phyloP scores from a whole-genome alignment of 2,113 vertebrate species.

The Tachysurus vachellii region DNA sequence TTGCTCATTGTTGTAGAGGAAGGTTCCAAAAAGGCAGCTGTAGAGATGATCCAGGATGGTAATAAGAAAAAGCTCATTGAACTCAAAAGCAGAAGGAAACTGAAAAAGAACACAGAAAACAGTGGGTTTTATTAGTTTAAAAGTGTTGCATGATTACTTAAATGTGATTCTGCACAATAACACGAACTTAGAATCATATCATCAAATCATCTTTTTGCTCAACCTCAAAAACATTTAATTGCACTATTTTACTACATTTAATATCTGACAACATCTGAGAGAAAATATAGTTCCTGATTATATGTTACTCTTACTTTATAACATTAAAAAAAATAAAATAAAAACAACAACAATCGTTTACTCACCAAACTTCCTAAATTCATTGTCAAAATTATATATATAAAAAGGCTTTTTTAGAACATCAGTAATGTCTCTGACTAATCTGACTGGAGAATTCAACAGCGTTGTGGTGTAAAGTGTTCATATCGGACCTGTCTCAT shows the following conservation, averaged over 20 bases:
- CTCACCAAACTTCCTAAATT: background rate
- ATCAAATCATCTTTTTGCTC: too few species aligned
- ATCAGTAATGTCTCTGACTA: background rate
- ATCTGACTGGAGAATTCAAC: too few species aligned
- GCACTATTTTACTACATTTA: background rate
- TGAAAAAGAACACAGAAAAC: slow-evolving; percentile 59
- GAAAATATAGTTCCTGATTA: background rate
- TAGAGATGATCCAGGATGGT: slow-evolving; percentile 95
- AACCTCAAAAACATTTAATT: background rate
- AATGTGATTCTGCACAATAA: background rate
- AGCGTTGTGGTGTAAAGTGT: background rate
- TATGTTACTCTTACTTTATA: background rate
- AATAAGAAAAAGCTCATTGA: slow-evolving; percentile 93
- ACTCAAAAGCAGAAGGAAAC: slow-evolving; percentile 97
- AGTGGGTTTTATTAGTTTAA: background rate
- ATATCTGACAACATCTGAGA: background rate
- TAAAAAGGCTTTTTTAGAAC: background rate
- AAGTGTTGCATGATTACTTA: background rate
- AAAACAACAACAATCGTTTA: background rate
- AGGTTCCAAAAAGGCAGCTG: slow-evolving; percentile 96
- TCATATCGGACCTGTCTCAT: slow-evolving; percentile 84
- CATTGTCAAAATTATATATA: too few species aligned
- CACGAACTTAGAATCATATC: background rate
- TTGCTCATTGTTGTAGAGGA: slow-evolving; percentile 91
- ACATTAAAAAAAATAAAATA: too few species aligned